Base-by-base conservation (phyloP, 2,113 vertebrate genomes). In the Sardina pilchardus region DNA sequence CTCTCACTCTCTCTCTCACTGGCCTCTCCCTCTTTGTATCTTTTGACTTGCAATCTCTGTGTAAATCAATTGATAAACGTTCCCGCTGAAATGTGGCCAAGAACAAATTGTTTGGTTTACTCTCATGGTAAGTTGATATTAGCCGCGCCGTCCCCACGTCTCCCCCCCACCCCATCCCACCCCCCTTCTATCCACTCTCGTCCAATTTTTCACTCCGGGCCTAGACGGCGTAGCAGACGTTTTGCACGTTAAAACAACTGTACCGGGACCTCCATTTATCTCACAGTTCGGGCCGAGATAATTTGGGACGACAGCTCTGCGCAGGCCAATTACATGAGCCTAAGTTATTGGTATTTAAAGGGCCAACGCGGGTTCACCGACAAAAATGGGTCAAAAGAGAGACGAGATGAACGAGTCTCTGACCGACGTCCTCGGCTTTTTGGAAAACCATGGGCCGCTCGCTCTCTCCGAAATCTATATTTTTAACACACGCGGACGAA, bases 61-160 rank as follows among this genome's bases (percentile, higher is more conserved):
- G 89, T 91, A 91, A 92, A 92, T 91, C 91, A 92, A 91, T 90
- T 89, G 88, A 91, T 92, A 89, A 89, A 91, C 84, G 83, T 86
- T 86, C 83, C 16, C 85, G 88, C 86, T 91, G 88, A 91, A 90
- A 85, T 67, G 16, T 50, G 75, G 89, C 90, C 91, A 91, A 90
- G 90, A 87, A 90, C 90, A 91, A 90, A 90, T 85, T 91, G 88
- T 92, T 90, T 89, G 87, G 90, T 90, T 91, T 91, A 85, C 89
- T 89, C 75, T 53, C 86, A 88, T 86, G 87, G 87, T 82, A 87
- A 86, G 87, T 90, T 90, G 85, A 90, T 88, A 89, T 89, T 89
- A 90, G 86, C 86, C 83, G 63, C 67, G 24, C 85, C 84, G 78
- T 88, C 84, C 88, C 71, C 86, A 48, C 63, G 1, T 2, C 17